Evolutionary conservation across 2,113 vertebrate genomes (phyloP), one percentile per base, ranked within the genome.

Genomic region (Rostratula benghalensis): DNA sequence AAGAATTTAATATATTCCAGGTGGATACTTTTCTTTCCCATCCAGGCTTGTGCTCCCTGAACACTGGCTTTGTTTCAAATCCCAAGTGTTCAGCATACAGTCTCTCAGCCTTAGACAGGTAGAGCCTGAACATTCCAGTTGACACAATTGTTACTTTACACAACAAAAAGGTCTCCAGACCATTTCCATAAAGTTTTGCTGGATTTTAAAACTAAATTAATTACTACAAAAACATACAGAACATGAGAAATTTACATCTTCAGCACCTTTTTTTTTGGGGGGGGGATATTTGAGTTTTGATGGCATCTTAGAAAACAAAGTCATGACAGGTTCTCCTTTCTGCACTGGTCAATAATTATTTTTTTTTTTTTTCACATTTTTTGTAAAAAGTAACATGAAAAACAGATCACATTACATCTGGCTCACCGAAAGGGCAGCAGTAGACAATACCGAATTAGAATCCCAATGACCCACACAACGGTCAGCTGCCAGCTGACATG

Each of bases 391-490:
- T 4, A 28, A 17, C 16, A 27, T 4, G 10, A 67, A 48, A 57
- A 68, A 7, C 0, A 4, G 0, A 41, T 35, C 33, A n/a, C 71
- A 57, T 15, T 15, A 10, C 6, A 18, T 7, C 10, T 23, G 48
- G 91, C 98, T 94, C 87, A 99, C 99, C 99, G 98, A 77, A 99
- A 98, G 10, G 99, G 99, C 15, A 99, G 82, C 6, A 99, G 98
- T 61, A 99, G 22, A 68, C 98, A 98, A 83, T 99, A 99, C 6
- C 99, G 98, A 7, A 99, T 59, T 7, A 98, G 83, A 69, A 99
- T 98, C 5, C 99, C 99, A 30, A 98, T 12, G 41, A 98, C 98
- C 99, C 99, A 99, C 94, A 99, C 96, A 65, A 98, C 0, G 6
- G 98, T 98, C 92, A 99, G 97, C 7, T 98, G 98, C 43, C 98